A percentile compares a stretch with the other conserved stretches of the same genome.
Conservation (phyloP, 2,797 vertebrate species). For the Fistularia tabacaria region DNA sequence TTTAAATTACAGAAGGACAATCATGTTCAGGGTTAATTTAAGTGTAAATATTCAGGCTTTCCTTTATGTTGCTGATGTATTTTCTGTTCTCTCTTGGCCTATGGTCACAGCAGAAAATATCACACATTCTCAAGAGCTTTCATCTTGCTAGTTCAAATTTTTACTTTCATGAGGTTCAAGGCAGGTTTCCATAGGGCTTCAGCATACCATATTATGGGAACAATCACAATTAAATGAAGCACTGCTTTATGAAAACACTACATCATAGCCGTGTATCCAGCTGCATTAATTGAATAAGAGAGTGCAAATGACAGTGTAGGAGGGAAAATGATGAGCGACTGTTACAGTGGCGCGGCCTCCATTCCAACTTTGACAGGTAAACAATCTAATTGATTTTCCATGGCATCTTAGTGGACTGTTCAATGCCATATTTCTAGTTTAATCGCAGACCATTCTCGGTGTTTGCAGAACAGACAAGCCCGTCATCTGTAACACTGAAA, state of each 20-base stretch:
- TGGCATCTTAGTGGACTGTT: conserved; percentile 60
- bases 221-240: conserved; percentile 35
- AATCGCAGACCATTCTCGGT: conserved; percentile 56
- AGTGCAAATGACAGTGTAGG: conserved; percentile 61
- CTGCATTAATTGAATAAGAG: conserved; percentile 70
- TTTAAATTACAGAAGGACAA: conserved; percentile 23
- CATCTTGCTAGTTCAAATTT: conserved; percentile 40
- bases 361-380: conserved; percentile 77
- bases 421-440: conserved; percentile 61
- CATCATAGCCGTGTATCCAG: conserved; percentile 48
- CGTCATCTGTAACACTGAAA: conserved; percentile 72
- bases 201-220: conserved; percentile 28
- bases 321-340: conserved; percentile 67
- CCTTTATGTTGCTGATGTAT: conserved; percentile 25
- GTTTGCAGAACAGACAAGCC: conserved; percentile 77
- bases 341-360: conserved; percentile 56
- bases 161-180: conserved; percentile 39
- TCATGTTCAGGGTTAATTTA: conserved; percentile 15
- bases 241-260: conserved; percentile 18
- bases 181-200: conserved; percentile 31
- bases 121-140: conserved; percentile 37
- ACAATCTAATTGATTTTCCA: conserved; percentile 79
- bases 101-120: conserved; percentile 23
- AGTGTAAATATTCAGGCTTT: conserved; percentile 23
- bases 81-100: conserved; percentile 14